phyloP scores from a whole-genome alignment of 1,140 invertebrate genomes.

The Drosophila leontia region DNA sequence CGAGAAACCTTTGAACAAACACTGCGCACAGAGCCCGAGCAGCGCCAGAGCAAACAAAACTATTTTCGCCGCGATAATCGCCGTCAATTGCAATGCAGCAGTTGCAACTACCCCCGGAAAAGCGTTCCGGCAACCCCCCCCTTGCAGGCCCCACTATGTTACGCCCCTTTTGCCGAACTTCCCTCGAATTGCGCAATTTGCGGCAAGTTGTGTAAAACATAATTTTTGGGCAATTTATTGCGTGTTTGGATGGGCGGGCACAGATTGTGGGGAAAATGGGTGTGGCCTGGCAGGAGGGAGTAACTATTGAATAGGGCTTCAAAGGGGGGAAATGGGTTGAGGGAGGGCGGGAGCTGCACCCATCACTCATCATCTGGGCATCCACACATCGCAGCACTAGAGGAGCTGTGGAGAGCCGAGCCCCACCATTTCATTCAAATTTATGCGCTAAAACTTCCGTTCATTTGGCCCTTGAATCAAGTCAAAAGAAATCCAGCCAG shows the following conservation, averaged over 20 bases:
- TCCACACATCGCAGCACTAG: constrained; percentile 32
- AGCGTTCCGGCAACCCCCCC: neutral
- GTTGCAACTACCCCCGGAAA: constrained; percentile 26
- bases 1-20: constrained; percentile 55
- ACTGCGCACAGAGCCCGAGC: constrained; percentile 50
- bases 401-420: constrained; percentile 17
- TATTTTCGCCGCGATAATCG: constrained; percentile 78
- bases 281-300: neutral
- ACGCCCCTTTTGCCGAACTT: constrained; percentile 16
- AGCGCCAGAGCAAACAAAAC: constrained; percentile 64
- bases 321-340: neutral
- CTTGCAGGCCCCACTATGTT: too few species aligned
- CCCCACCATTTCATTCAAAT: constrained; percentile 67
- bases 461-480: constrained; percentile 58
- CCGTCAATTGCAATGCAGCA: constrained; percentile 77
- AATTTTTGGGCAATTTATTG: constrained; percentile 80
- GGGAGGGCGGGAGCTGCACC: constrained; percentile 25
- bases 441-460: constrained; percentile 81
- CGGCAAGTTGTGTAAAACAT: constrained; percentile 77
- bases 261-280: constrained; percentile 32
- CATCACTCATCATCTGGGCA: constrained; percentile 63
- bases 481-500: constrained; percentile 43
- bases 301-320: neutral
- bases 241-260: constrained; percentile 56
- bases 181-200: constrained; percentile 76